Base-by-base conservation (phyloP, 2,888 invertebrate species). In the Drosophila maculinotata region DNA sequence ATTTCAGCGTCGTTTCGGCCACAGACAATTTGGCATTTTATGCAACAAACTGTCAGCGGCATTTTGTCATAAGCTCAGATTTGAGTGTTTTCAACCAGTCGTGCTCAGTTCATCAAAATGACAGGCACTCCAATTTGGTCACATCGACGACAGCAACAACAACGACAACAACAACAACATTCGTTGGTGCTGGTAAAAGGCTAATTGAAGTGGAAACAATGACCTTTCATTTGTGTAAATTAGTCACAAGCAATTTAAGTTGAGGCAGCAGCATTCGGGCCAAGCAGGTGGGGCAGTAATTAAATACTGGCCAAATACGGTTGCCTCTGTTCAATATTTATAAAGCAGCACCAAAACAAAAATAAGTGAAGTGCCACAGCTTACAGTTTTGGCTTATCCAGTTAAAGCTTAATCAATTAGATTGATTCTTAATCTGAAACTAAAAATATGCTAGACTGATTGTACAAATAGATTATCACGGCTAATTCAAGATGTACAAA, bases 191-290 rank as follows among this genome's bases (percentile, higher is more conserved):
- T 12, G 17, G 59, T 51, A 48, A 82, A 67, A 62, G 83, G 75
- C 81, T 84, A 87, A 81, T 87, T 75, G 84, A 77, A 80, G 85
- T 84, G 81, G 84, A 76, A 84, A 86, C 84, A 86, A 84, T 86
- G 88, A 84, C 88, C 84, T 88, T 88, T 84, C 78, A 59, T 70
- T n/a, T 76, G 80, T 77, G 63, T 33, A 77, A 82, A 83, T 86
- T 72, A 80, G 88, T 83, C 83, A 86, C 69, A 76, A 73, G 9
- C 82, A 78, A 72, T 80, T 81, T 69, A 48, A 67, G 63, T 41
- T 59, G 57, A 52, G 28, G 38, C 70, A 31, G 36, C 35, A 45
- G 33, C 36, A 64, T 20, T 39, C 42, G 38, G n/a, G 33, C 35
- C 59, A 49, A 54, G n/a, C 62, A 57, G 75, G 49, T 69, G 71